Evolutionary conservation across 2,113 vertebrate species (phyloP).

Genomic region (Coptodon rendalli): DNA sequence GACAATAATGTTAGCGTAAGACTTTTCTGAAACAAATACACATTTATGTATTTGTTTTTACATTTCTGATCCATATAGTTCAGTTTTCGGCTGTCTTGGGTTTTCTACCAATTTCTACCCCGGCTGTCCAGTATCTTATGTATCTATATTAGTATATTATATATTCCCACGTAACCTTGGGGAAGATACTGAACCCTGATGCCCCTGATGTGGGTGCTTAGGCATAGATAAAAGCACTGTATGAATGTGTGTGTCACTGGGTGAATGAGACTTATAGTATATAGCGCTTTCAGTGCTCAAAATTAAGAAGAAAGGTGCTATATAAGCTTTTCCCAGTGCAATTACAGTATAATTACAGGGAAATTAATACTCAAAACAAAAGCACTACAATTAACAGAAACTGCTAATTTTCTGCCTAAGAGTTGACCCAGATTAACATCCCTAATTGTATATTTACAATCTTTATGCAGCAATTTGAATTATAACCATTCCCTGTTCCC

Average conservation of each 20-base stretch:
- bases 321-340: neutral
- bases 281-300: neutral
- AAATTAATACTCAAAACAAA: constrained; percentile 25
- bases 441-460: constrained; percentile 5
- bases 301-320: neutral
- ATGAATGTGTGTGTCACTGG: neutral
- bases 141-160: neutral
- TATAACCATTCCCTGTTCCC: neutral
- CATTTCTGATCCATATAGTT: neutral
- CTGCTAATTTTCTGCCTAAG: constrained; percentile 12
- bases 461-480: constrained; percentile 4
- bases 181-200: neutral
- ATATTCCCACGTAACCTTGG: neutral
- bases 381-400: constrained; percentile 3
- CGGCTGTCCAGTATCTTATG: fast-evolving
- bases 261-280: neutral
- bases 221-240: neutral
- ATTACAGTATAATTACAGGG: constrained; percentile 10
- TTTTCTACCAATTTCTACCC: neutral
- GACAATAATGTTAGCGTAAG: neutral
- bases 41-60: neutral
- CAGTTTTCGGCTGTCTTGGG: neutral
- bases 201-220: neutral
- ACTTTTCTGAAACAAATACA: neutral
- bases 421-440: neutral